These are phyloP conservation scores for Chalcosyrphus nemorum DNA, from an alignment of 2,888 invertebrate genomes.

Conservation along the genomic window DNA sequence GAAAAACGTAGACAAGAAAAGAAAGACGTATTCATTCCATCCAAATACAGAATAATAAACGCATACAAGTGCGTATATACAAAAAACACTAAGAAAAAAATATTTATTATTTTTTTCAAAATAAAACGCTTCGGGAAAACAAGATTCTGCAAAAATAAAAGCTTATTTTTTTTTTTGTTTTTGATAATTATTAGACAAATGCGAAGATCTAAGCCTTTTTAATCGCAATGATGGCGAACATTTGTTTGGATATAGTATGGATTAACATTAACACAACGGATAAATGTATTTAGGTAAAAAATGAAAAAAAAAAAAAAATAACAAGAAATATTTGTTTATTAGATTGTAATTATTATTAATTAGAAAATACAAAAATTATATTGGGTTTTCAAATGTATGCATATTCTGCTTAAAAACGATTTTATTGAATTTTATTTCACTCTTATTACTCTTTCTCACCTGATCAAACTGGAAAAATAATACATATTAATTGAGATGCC, in stretches of 20 bases:
- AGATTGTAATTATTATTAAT: constrained; percentile 57
- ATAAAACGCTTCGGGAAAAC: constrained; percentile 50
- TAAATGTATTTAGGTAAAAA: constrained; percentile 34
- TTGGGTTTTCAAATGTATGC: constrained; percentile 65
- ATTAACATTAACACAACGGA: constrained; percentile 46
- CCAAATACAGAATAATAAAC: constrained; percentile 72
- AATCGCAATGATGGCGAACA: constrained; percentile 31
- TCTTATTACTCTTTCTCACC: not conserved
- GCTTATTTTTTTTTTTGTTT: constrained; percentile 8
- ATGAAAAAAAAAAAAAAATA: too few relatives aligned
- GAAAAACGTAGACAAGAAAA: constrained; percentile 50
- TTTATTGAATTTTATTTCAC: constrained; percentile 34
- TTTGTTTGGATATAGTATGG: constrained; percentile 53
- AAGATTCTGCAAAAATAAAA: constrained; percentile 38
- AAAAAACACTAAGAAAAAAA: constrained; percentile 28
- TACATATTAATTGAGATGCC: too few relatives aligned
- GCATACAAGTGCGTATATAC: constrained; percentile 61
- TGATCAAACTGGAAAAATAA: too few relatives aligned
- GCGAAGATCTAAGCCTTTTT: constrained; percentile 28
- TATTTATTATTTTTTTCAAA: constrained; percentile 24
- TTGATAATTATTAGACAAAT: constrained; percentile 20
- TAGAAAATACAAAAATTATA: constrained; percentile 54
- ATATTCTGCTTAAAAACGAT: constrained; percentile 56
- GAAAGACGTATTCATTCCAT: constrained; percentile 72
- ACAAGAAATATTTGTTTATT: constrained; percentile 28